phyloP scores from a whole-genome alignment of 1,140 invertebrate genomes.

The Ladona fulva region DNA sequence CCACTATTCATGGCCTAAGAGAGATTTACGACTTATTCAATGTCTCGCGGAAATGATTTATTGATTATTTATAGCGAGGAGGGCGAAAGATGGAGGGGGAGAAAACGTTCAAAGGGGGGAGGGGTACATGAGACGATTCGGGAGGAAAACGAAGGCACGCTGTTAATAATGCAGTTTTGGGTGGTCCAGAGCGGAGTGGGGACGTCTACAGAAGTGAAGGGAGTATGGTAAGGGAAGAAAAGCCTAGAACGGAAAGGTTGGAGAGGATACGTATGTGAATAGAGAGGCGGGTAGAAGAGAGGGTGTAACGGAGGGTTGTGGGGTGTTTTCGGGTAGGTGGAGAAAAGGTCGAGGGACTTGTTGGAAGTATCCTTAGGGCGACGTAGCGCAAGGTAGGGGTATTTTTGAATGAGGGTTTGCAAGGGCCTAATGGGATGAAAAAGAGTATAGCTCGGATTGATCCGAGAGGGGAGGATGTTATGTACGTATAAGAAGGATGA shows the following conservation, averaged over 20 bases:
- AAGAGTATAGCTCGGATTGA: too few relatives aligned
- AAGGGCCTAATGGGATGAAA: too few relatives aligned
- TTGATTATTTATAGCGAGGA: neutral
- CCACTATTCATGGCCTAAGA: neutral
- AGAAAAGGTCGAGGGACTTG: neutral
- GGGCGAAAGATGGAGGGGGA: neutral
- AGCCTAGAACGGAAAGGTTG: too few relatives aligned
- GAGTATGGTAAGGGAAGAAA: neutral
- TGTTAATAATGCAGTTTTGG: neutral
- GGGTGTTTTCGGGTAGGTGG: too few relatives aligned
- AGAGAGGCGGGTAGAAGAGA: too few relatives aligned
- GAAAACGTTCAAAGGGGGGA: neutral
- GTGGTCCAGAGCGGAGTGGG: neutral
- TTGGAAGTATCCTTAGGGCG: too few relatives aligned
- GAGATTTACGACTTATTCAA: conserved; percentile 10
- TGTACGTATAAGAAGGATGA: too few relatives aligned
- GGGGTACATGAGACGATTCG: neutral
- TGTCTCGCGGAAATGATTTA: conserved; percentile 5
- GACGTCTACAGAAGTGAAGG: neutral
- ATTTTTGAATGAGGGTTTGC: too few relatives aligned
- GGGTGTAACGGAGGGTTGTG: neutral
- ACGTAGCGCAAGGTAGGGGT: too few relatives aligned
- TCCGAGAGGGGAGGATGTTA: too few relatives aligned
- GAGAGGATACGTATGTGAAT: too few relatives aligned
- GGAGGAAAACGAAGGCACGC: neutral